These are phyloP conservation scores for Coreius guichenoti DNA, from an alignment of 2,797 vertebrate species.

Conservation along the genomic window DNA sequence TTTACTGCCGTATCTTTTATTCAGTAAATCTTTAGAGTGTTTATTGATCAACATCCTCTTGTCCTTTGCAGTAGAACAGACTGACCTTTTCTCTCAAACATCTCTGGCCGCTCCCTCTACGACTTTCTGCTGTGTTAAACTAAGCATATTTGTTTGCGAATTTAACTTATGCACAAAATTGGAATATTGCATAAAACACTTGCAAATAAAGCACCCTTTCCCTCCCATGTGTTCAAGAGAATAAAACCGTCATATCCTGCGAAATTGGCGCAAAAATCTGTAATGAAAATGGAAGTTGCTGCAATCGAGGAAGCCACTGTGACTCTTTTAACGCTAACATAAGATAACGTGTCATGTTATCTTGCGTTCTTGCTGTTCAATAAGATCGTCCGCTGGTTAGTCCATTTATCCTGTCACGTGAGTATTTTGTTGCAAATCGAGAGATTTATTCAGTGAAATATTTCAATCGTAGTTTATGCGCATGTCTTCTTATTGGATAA, in stretches of 20 bases:
- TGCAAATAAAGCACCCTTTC: no score
- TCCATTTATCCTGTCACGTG: neutral
- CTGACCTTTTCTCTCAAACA: constrained; percentile 12
- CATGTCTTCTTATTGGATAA: neutral
- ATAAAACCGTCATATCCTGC: neutral
- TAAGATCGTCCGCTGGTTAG: neutral
- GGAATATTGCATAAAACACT: no score
- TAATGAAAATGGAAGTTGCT: neutral
- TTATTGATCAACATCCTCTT: constrained; percentile 19
- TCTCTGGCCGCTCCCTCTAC: neutral
- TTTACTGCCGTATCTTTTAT: neutral
- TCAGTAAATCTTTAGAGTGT: constrained; percentile 1
- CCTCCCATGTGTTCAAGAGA: no score
- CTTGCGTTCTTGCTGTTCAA: neutral
- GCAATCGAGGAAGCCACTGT: neutral
- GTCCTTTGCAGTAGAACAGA: constrained; percentile 6
- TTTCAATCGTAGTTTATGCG: neutral
- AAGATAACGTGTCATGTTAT: neutral
- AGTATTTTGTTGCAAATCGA: neutral
- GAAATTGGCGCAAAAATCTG: neutral
- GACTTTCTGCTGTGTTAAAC: neutral
- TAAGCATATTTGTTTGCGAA: neutral
- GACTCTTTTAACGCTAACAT: neutral
- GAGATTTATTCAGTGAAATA: neutral
- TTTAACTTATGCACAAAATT: no score